Percentiles rank a stretch among this genome's conserved stretches.
phyloP scores from a whole-genome alignment of 1,140 invertebrate genomes.

The Cylas formicarius region DNA sequence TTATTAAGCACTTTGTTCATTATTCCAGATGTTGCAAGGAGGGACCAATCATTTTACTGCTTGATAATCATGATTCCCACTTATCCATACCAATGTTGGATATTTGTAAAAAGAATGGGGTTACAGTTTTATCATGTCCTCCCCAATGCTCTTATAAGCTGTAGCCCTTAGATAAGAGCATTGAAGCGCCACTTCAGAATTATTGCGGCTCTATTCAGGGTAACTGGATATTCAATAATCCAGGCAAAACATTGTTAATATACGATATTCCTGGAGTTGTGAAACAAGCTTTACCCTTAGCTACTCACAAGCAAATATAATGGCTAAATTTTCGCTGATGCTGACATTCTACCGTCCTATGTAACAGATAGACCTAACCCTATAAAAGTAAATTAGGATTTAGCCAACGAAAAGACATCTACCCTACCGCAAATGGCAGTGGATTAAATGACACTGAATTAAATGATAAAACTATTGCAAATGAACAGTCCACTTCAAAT shows the following conservation, averaged over 20 bases:
- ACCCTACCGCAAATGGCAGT: too few relatives aligned
- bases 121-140: slow-evolving; percentile 35
- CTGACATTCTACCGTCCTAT: too few relatives aligned
- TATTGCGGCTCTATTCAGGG: slow-evolving; percentile 37
- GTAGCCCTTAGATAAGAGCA: slow-evolving; percentile 37
- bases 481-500: too few relatives aligned
- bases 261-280: slow-evolving; percentile 44
- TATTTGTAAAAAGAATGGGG: slow-evolving; percentile 34
- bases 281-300: slow-evolving; percentile 35
- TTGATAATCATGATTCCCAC: slow-evolving; percentile 24
- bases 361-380: too few relatives aligned
- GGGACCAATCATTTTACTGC: too few relatives aligned
- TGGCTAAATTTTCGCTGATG: slow-evolving; percentile 39
- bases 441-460: too few relatives aligned
- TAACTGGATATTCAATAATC: slow-evolving; percentile 43
- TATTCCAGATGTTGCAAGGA: too few relatives aligned
- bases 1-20: too few relatives aligned
- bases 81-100: slow-evolving; percentile 28
- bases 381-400: too few relatives aligned
- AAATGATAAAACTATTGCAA: too few relatives aligned
- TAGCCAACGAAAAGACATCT: too few relatives aligned
- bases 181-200: slow-evolving; percentile 40
- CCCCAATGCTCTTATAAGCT: slow-evolving; percentile 40
- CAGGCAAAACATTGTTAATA: slow-evolving; percentile 43
- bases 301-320: slow-evolving; percentile 41